These are phyloP conservation scores for Drosophila neocordata DNA, from an alignment of 1,140 invertebrate species.

Conservation along the genomic window DNA sequence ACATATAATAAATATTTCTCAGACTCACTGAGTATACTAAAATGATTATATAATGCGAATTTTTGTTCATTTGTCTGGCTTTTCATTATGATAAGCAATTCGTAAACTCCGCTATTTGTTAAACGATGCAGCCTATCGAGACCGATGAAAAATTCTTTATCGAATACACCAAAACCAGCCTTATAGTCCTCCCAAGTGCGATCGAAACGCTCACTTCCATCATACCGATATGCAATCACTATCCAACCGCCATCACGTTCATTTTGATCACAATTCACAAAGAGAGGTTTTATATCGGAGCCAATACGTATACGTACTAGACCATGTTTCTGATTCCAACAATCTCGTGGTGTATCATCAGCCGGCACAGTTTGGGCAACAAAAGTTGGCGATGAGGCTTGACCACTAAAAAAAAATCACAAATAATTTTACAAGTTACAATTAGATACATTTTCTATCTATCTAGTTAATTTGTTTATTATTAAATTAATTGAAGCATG, in stretches of 20 bases:
- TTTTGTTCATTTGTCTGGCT: slow-evolving; percentile 84
- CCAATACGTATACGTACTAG: slow-evolving; percentile 39
- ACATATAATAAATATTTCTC: slow-evolving; percentile 87
- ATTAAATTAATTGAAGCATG: too few relatives aligned
- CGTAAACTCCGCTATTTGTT: slow-evolving; percentile 85
- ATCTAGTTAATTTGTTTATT: not conserved
- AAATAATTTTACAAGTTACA: too few relatives aligned
- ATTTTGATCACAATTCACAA: slow-evolving; percentile 85
- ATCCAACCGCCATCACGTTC: slow-evolving; percentile 85
- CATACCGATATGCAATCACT: slow-evolving; percentile 86
- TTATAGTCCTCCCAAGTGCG: slow-evolving; percentile 86
- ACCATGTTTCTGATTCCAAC: slow-evolving; percentile 53
- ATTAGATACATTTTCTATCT: too few relatives aligned
- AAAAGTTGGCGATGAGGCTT: not conserved
- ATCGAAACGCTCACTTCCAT: slow-evolving; percentile 86
- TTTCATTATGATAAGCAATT: slow-evolving; percentile 86
- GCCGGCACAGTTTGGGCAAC: not conserved
- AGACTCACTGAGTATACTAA: slow-evolving; percentile 86
- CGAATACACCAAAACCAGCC: slow-evolving; percentile 85
- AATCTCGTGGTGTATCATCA: slow-evolving; percentile 47
- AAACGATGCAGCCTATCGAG: slow-evolving; percentile 85
- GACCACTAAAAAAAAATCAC: too few relatives aligned
- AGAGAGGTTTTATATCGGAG: slow-evolving; percentile 83
- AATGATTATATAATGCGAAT: slow-evolving; percentile 86
- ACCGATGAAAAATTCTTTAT: slow-evolving; percentile 86